Evolutionary conservation across 2,888 invertebrate species (phyloP), one percentile per base, ranked within the genome.

Genomic region (Ormyrus pomaceus): DNA sequence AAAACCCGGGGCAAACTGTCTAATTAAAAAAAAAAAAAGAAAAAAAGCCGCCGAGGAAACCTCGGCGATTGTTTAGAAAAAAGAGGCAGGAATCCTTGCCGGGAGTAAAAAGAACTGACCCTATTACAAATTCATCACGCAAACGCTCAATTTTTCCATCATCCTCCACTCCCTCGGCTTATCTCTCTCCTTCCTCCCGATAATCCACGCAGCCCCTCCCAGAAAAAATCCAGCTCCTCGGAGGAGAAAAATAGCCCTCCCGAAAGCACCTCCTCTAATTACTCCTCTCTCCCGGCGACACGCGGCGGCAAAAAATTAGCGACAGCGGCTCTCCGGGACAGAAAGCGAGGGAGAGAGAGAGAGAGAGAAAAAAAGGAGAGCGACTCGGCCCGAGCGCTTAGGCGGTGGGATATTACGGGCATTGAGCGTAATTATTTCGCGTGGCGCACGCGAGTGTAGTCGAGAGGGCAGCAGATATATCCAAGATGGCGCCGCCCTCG

Each of bases 401-500:
- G 50, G 50, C 5, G 13, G n/a, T 6, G 8, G 13, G 34, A 34
- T 11, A 61, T 66, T 59, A 66, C 11, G 34, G 59, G 9, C 68
- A 68, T 75, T 45, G 66, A 75, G 75, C 68, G 59, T 68, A 68
- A 75, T 75, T 75, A 75, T 74, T 74, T 74, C 74, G 74, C 74
- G 50, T 46, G 59, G 50, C 65, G 58, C 65, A 58, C 66, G 65
- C 74, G 62, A 51, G 19, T 34, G 34, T 34, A 64, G 19, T 9
- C 51, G 65, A 10, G 56, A 65, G 50, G 46, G 56, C 56, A 50
- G 51, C 8, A 55, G 48, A 71, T 34, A 34, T 34, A 34, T 79
- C 46, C 70, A 79, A 79, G 79, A 79, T 79, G 79, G 79, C 79
- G 75, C 5, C 46, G 34, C 1, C 71, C 71, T 72, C 72, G 78